phyloP scores from a whole-genome alignment of 2,797 vertebrate genomes.

The Sebastes matsubarae region DNA sequence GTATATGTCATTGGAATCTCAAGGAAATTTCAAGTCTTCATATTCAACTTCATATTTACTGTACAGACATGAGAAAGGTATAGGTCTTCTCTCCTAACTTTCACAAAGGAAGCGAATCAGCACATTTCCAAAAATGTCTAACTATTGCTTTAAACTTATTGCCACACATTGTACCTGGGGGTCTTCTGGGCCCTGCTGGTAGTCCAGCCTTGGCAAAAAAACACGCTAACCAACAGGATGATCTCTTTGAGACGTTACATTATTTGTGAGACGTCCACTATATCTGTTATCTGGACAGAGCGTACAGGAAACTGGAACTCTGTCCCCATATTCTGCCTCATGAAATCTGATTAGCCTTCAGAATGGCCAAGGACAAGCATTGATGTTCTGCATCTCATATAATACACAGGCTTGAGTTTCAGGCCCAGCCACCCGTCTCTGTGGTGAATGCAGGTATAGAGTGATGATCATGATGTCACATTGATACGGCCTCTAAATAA shows the following conservation, averaged over 20 bases:
- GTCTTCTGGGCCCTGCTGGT: background rate
- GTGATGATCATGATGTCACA: constrained; percentile 71
- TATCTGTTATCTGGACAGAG: constrained; percentile 28
- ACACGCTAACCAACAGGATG: background rate
- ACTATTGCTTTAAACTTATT: background rate
- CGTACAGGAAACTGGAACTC: constrained; percentile 46
- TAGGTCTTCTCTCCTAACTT: background rate
- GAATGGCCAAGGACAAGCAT: constrained; percentile 50
- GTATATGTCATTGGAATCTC: background rate
- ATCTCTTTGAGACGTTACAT: background rate
- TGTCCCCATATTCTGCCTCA: constrained; percentile 30
- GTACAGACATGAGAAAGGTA: background rate
- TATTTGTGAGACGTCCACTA: constrained; percentile 4
- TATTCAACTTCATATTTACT: background rate
- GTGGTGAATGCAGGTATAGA: constrained; percentile 67
- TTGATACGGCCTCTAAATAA: constrained; percentile 72
- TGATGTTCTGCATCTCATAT: constrained; percentile 57
- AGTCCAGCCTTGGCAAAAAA: background rate
- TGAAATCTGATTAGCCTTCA: constrained; percentile 65
- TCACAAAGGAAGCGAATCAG: background rate
- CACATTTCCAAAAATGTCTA: background rate
- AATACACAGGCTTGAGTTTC: constrained; percentile 65
- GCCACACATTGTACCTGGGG: background rate
- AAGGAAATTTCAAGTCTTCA: background rate
- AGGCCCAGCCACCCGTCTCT: constrained; percentile 39